Conservation (phyloP, 2,888 invertebrate species). For the Noctua janthe region DNA sequence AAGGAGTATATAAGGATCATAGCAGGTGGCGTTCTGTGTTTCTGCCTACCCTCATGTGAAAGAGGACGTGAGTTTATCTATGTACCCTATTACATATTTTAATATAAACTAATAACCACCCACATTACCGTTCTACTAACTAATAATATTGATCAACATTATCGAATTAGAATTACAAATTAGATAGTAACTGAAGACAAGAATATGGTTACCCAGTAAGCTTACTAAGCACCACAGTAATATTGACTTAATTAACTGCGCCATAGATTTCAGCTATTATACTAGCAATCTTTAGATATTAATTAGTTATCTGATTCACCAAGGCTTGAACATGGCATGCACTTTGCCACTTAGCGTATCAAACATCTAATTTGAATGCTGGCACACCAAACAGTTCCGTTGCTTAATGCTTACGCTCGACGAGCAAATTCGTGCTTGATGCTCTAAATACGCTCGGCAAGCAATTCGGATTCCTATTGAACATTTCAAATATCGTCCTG, state of each 20-base stretch:
- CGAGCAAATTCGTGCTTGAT: neutral
- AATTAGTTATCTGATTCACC: neutral
- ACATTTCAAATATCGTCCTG: neutral
- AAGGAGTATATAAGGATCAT: neutral
- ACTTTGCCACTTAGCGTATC: slow-evolving; percentile 8
- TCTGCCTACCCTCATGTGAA: neutral
- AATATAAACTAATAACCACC: neutral
- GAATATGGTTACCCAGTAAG: neutral
- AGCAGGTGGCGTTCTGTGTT: neutral
- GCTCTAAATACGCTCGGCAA: neutral
- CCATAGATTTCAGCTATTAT: neutral
- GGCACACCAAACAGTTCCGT: neutral
- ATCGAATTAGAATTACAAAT: neutral
- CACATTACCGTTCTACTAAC: neutral
- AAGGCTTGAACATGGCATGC: neutral
- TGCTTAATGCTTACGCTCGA: neutral
- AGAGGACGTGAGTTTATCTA: neutral
- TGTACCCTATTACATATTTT: neutral
- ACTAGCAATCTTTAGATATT: neutral
- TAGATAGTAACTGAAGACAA: neutral
- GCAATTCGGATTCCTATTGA: neutral
- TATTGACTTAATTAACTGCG: neutral
- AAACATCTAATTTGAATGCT: slow-evolving; percentile 1
- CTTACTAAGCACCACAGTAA: neutral
- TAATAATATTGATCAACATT: neutral